Conservation (phyloP, 2,797 vertebrate species). For the Pempheris klunzingeri region DNA sequence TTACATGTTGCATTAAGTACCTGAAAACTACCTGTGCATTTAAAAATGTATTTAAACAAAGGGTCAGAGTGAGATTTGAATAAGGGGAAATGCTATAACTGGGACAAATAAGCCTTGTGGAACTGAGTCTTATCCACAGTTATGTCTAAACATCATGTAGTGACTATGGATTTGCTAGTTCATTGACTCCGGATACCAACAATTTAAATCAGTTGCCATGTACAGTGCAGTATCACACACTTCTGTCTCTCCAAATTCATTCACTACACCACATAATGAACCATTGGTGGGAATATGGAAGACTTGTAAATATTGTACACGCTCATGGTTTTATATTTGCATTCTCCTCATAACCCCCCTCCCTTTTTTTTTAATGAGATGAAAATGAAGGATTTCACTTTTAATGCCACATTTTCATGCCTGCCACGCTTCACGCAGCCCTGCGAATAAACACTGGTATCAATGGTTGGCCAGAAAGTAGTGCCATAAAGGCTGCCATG, state of each 20-base stretch:
- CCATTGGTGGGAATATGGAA: conserved; percentile 47
- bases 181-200: conserved; percentile 39
- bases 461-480: conserved; percentile 85
- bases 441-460: conserved; percentile 89
- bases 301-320: conserved; percentile 58
- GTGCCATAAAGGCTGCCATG: conserved; percentile 83
- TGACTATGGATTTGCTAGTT: conserved; percentile 37
- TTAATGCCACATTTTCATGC: conserved; percentile 88
- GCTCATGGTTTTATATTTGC: conserved; percentile 80
- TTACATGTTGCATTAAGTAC: conserved; percentile 6
- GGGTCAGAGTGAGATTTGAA: neutral
- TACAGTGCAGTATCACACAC: conserved; percentile 24
- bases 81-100: neutral
- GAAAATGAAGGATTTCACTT: conserved; percentile 90
- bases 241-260: conserved; percentile 41
- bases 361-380: conserved; percentile 86
- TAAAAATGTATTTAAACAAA: conserved; percentile 21
- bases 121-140: conserved; percentile 11
- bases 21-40: conserved; percentile 7
- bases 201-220: conserved; percentile 54
- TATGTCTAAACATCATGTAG: conserved; percentile 26
- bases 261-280: conserved; percentile 66
- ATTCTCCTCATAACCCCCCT: conserved; percentile 80
- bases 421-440: conserved; percentile 84
- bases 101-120: neutral